A percentile compares a stretch with the other conserved stretches of the same genome.
These are phyloP conservation scores for Pollenia griseotomentosa DNA, from an alignment of 2,888 invertebrate genomes.

Conservation along the genomic window DNA sequence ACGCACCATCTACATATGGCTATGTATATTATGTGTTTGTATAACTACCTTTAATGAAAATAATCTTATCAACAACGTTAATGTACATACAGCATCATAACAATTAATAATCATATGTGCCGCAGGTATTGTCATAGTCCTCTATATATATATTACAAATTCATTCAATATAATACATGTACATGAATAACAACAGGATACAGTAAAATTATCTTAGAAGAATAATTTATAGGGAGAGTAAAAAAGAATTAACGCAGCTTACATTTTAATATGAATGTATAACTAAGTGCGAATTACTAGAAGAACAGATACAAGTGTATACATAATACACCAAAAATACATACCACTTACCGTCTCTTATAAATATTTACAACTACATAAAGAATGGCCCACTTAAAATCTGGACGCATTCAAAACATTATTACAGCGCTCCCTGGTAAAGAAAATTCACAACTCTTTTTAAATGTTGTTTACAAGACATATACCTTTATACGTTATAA, in stretches of 20 bases:
- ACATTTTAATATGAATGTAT: not conserved
- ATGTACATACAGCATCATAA: not conserved
- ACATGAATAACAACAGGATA: conserved; percentile 33
- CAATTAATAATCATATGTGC: conserved; percentile 22
- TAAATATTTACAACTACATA: conserved; percentile 9
- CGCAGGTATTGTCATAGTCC: not conserved
- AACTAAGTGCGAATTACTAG: not conserved
- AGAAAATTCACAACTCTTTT: too few species aligned
- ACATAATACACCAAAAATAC: conserved; percentile 13
- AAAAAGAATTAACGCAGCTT: not conserved
- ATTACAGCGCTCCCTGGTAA: too few species aligned
- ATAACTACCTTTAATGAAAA: not conserved
- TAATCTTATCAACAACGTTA: conserved; percentile 7
- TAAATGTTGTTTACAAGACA: too few species aligned
- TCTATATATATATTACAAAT: not conserved
- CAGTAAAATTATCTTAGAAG: conserved; percentile 36
- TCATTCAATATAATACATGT: not conserved
- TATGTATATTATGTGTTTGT: not conserved
- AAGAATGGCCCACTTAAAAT: too few species aligned
- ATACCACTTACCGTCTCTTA: not conserved
- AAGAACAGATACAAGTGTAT: not conserved
- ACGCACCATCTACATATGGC: not conserved
- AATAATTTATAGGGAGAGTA: not conserved
- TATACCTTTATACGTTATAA: too few species aligned
- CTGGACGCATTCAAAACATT: too few species aligned